Conservation (phyloP, 2,113 vertebrate genomes). For the Turdus rufiventris region DNA sequence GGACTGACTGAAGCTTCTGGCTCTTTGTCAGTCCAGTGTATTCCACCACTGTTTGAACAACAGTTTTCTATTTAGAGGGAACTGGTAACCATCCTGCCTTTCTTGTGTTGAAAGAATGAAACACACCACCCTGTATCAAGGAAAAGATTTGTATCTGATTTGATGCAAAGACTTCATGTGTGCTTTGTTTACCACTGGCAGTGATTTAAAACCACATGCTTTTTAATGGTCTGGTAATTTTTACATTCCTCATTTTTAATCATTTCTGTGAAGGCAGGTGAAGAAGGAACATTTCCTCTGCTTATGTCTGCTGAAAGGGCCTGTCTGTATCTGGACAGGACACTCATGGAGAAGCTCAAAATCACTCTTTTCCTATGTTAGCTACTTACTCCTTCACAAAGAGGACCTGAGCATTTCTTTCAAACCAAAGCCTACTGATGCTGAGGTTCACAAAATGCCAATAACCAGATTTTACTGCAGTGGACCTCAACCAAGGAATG, state of each 20-base stretch:
- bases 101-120: constrained; percentile 27
- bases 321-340: neutral
- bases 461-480: neutral
- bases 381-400: neutral
- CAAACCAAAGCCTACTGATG: neutral
- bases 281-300: neutral
- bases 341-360: neutral
- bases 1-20: neutral
- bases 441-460: neutral
- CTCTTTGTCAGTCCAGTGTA: constrained; percentile 5
- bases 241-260: neutral
- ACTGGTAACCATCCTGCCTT: neutral
- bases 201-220: neutral
- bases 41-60: constrained; percentile 37
- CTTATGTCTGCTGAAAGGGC: neutral
- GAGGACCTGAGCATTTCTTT: neutral
- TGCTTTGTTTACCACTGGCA: constrained; percentile 1
- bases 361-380: neutral
- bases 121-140: neutral
- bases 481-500: neutral
- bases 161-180: neutral
- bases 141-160: constrained; percentile 4
- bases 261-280: neutral
- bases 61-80: constrained; percentile 36
- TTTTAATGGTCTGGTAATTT: neutral